Evolutionary conservation across 92 coral and sea anemone genomes (phyloP), one percentile per base, ranked within the genome.

Genomic region (Anthopleura xanthogrammica): DNA sequence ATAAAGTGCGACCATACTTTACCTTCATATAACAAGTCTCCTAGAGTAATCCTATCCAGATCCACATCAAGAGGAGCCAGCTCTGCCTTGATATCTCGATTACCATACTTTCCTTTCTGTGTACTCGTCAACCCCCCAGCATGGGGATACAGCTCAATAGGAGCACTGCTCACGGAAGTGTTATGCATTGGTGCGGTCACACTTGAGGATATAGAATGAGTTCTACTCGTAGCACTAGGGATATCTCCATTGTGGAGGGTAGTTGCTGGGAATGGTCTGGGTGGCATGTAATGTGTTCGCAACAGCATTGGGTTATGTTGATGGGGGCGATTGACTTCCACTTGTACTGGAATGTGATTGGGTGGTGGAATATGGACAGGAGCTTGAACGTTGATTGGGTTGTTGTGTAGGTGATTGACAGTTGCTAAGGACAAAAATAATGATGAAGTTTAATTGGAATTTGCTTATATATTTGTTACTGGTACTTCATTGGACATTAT

Each of bases 21-120:
- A 93, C 98, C 99, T 90, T 94, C 98, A 81, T 94, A 92, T 39
- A 96, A 29, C 71, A 94, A 79, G 46, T 95, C 95, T 60, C 97
- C 99, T 23, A 96, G 82, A 11, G 99, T 94, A 9, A 96, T 91
- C 52, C 99, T 89, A n/a, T 88, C 90, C 98, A 93, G 89, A 68
- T 96, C 99, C 60, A 96, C 95, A 29, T 88, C 87, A 42, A 96
- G 73, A 46, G 88, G 93, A 58, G 87, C 82, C 41, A 96, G 83
- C 84, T 96, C 98, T 3, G 88, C 86, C 68, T 94, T 91, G 80
- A 96, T 96, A 86, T 96, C 98, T 72, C 90, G 92, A 86, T 96
- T 90, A 36, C 99, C 91, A 70, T 96, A 94, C 83, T 96, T 91
- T 10, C 93, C 98, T 84, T 81, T 91, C 90, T 89, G 98, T 0